Percentiles rank a stretch among this genome's conserved stretches.
phyloP scores from a whole-genome alignment of 2,113 vertebrate species.

The Dipodomys ordii region DNA sequence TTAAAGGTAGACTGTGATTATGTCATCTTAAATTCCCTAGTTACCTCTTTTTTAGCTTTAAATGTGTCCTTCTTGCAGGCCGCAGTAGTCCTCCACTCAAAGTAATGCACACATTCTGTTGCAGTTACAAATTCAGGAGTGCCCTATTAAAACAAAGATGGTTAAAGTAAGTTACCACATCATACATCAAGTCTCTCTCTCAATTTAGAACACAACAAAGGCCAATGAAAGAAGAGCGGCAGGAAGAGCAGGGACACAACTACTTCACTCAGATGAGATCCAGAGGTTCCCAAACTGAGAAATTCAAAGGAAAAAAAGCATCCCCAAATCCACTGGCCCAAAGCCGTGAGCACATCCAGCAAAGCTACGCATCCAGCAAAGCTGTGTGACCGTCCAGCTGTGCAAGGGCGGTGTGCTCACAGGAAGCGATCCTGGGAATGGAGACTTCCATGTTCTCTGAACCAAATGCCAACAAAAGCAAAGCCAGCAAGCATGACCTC shows the following conservation, averaged over 20 bases:
- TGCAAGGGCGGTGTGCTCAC: constrained; percentile 42
- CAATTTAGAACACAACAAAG: background rate
- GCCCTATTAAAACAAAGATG: constrained; percentile 87
- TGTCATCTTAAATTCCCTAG: background rate
- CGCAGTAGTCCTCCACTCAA: constrained; percentile 95
- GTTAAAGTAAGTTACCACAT: background rate
- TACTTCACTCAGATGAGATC: background rate
- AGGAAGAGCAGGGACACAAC: background rate
- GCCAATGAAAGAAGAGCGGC: background rate
- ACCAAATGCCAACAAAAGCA: constrained; percentile 57
- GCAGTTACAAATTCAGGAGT: constrained; percentile 95
- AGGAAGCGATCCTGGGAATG: background rate
- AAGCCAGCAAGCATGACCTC: constrained; percentile 72
- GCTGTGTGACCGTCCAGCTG: background rate
- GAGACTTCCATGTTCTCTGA: constrained; percentile 27
- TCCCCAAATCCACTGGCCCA: constrained; percentile 47
- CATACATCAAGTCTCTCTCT: background rate
- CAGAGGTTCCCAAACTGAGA: constrained; percentile 29
- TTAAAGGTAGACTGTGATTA: background rate
- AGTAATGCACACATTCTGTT: constrained; percentile 95
- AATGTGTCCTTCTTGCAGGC: constrained; percentile 94
- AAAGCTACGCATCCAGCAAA: too few species aligned
- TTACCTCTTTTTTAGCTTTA: constrained; percentile 96
- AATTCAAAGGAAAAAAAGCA: background rate
- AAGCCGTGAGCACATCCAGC: background rate